Conservation (phyloP, 2,888 invertebrate species). For the Agelastica alni region DNA sequence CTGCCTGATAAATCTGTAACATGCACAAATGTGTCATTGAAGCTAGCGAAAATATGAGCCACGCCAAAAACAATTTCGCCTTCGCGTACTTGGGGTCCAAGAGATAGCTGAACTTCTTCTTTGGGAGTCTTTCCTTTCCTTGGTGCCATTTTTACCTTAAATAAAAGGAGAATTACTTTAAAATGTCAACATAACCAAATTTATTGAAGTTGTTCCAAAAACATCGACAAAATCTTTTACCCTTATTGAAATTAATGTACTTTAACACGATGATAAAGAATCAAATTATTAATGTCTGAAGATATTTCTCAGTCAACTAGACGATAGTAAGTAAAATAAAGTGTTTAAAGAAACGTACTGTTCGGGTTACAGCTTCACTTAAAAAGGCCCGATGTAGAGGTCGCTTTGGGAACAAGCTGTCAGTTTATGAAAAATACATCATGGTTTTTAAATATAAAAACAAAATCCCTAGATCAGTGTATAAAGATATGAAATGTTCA, state of each 20-base stretch:
- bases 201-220: slow-evolving; percentile 9
- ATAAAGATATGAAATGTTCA: too few relatives aligned
- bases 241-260: background rate
- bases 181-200: slow-evolving; percentile 28
- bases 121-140: slow-evolving; percentile 96
- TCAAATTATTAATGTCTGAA: too few relatives aligned
- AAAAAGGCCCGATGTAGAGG: slow-evolving; percentile 27
- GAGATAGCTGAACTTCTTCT: slow-evolving; percentile 94
- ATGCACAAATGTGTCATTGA: slow-evolving; percentile 99
- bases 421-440: too few relatives aligned
- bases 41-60: slow-evolving; percentile 99
- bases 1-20: slow-evolving; percentile 98
- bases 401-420: slow-evolving; percentile 25
- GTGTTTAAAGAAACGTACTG: slow-evolving; percentile 3
- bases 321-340: too few relatives aligned
- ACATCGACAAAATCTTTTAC: slow-evolving; percentile 11
- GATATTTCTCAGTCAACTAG: too few relatives aligned
- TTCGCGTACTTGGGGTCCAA: slow-evolving; percentile 95
- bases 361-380: slow-evolving; percentile 1
- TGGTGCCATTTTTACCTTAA: slow-evolving; percentile 78
- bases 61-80: slow-evolving; percentile 99
- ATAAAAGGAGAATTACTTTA: slow-evolving; percentile 1
- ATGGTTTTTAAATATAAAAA: too few relatives aligned
- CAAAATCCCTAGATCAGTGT: too few relatives aligned
- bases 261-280: too few relatives aligned